phyloP scores from a whole-genome alignment of 2,797 vertebrate genomes.

The Rhabdophis nuchalis region DNA sequence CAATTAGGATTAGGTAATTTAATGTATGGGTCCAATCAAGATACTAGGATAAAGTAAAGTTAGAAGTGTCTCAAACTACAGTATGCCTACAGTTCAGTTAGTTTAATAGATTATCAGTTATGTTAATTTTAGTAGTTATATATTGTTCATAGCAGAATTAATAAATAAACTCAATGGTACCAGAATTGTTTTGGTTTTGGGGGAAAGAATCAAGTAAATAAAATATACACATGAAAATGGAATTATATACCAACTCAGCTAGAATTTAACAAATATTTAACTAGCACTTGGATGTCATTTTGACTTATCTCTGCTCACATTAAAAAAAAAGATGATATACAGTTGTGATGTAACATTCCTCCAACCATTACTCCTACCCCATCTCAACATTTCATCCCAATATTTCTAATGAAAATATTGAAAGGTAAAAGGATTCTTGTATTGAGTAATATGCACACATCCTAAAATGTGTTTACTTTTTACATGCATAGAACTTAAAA shows the following conservation, averaged over 20 bases:
- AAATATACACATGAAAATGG: not conserved
- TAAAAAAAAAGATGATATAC: not conserved
- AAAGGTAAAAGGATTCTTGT: not conserved
- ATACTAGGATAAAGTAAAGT: not conserved
- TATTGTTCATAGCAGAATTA: not conserved
- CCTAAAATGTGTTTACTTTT: not conserved
- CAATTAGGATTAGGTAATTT: not conserved
- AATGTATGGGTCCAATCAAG: not conserved
- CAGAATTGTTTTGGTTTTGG: not conserved
- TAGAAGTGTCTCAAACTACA: not conserved
- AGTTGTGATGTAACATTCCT: not conserved
- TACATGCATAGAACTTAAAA: not conserved
- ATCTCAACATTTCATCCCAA: not conserved
- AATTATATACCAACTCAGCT: not conserved
- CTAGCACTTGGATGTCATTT: not conserved
- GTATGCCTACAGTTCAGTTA: not conserved
- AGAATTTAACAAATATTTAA: not conserved
- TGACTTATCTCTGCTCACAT: not conserved
- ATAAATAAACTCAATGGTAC: not conserved
- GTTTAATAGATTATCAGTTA: not conserved
- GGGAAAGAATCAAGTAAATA: not conserved
- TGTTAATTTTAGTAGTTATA: not conserved
- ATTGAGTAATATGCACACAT: not conserved
- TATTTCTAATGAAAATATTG: not conserved
- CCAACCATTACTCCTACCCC: not conserved